A percentile compares a stretch with the other conserved stretches of the same genome.
These are phyloP conservation scores for Agriopis marginaria DNA, from an alignment of 2,888 invertebrate genomes.

Conservation along the genomic window DNA sequence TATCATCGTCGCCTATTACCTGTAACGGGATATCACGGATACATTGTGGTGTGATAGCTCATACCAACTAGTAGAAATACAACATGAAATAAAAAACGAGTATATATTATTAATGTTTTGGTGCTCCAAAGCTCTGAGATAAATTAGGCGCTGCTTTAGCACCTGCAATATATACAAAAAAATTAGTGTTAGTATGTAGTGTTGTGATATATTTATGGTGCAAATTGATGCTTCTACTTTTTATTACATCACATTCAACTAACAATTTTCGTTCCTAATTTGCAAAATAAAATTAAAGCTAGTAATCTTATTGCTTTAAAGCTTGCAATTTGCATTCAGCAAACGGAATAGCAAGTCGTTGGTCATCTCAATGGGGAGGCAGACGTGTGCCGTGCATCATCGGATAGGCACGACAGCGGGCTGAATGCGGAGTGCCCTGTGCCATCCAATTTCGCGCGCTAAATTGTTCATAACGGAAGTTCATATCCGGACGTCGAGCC, in stretches of 20 bases:
- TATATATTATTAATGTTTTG: no score
- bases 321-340: constrained; percentile 24
- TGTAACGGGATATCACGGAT: no score
- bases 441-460: constrained; percentile 88
- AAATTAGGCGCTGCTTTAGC: no score
- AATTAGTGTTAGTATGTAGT: no score
- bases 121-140: no score
- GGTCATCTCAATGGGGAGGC: constrained; percentile 51
- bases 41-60: no score
- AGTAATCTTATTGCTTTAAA: constrained; percentile 1
- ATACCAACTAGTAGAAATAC: no score
- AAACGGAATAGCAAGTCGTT: constrained; percentile 22
- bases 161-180: no score
- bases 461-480: constrained; percentile 95
- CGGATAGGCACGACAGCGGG: constrained; percentile 57
- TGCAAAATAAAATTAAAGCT: constrained; percentile 2
- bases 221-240: not conserved
- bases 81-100: no score
- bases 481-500: constrained; percentile 91
- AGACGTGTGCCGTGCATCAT: constrained; percentile 66
- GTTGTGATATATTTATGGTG: no score
- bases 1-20: no score
- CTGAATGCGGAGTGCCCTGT: constrained; percentile 75
- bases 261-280: constrained; percentile 4
- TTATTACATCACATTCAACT: not conserved